Base-by-base conservation (phyloP, 2,888 invertebrate genomes). In the Andrena minutula region DNA sequence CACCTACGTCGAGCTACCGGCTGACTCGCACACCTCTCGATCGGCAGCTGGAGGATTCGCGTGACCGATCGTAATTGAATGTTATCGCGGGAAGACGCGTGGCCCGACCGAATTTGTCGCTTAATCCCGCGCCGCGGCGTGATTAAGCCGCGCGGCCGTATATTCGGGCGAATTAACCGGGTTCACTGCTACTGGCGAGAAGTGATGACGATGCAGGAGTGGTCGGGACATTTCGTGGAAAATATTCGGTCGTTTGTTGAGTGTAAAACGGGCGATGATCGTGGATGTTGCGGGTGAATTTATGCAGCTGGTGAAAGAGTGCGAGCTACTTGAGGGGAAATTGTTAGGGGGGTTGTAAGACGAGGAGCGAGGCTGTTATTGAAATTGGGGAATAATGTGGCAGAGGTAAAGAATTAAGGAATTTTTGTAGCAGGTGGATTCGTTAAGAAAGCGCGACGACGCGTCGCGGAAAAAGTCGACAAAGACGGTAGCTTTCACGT, bases 11-110 rank as follows among this genome's bases (percentile, higher is more conserved):
- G 47, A 75, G 53, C 32, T 26, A 32, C 35, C 30, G 61, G 28
- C 41, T 28, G 64, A 70, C 64, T 49, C 66, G 53, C 28, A 1
- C 23, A 4, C 26, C 56, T 10, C 49, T 28, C 61, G 77, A 84
- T 83, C 71, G 74, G 16, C 60, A 74, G 26, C 4, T 56, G 63
- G 74, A 61, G 53, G 51, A 74, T 61, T 71, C 30, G 5, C 10
- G 70, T 66, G 82, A 72, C 71, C 30, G 71, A 75, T 71, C 71
- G 66, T 58, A 68, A 75, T 71, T 80, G 53, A 80, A 71, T 68
- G 26, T 80, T 68, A 51, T 60, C 68, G 81, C 65, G 53, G 56
- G 20, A 66, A 74, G 65, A 81, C 64, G 60, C 76, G 53, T 41
- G 30, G 47, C 12, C 53, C 35, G 32, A 41, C 28, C 53, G 49